Percentiles rank a stretch among this genome's conserved stretches.
phyloP scores from a whole-genome alignment of 2,113 vertebrate species.

The Platysternon megacephalum region DNA sequence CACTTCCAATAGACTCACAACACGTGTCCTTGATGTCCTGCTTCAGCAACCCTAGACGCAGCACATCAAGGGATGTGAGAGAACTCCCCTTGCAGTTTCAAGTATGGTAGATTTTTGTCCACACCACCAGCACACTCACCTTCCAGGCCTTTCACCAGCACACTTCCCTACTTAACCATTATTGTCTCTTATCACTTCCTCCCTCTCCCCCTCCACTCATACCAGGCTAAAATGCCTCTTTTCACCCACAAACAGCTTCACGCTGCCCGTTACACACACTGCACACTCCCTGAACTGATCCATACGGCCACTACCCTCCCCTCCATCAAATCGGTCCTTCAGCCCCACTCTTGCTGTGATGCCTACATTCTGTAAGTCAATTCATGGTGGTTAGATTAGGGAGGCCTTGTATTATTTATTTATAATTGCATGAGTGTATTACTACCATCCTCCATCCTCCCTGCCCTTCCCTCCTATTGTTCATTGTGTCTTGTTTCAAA shows the following conservation, averaged over 20 bases:
- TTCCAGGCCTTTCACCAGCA: not conserved
- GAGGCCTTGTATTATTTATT: not conserved
- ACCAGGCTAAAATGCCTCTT: not conserved
- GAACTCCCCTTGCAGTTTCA: not conserved
- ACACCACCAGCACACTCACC: not conserved
- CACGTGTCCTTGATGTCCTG: not conserved
- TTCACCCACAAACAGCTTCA: not conserved
- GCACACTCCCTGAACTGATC: not conserved
- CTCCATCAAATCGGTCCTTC: not conserved
- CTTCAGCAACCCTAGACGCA: rapidly evolving
- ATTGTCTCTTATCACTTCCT: not conserved
- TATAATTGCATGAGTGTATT: not conserved
- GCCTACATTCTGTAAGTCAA: not conserved
- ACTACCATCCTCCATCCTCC: not conserved
- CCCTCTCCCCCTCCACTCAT: not conserved
- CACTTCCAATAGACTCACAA: rapidly evolving
- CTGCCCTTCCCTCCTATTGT: not conserved
- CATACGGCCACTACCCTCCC: not conserved
- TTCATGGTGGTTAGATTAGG: not conserved
- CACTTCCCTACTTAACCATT: rapidly evolving
- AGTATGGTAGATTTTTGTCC: rapidly evolving
- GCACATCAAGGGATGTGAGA: rapidly evolving
- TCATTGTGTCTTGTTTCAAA: not conserved
- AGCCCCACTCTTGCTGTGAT: not conserved
- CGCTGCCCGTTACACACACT: not conserved